These are phyloP conservation scores for Drosophila trapezifrons DNA, from an alignment of 1,140 invertebrate genomes.

Conservation along the genomic window DNA sequence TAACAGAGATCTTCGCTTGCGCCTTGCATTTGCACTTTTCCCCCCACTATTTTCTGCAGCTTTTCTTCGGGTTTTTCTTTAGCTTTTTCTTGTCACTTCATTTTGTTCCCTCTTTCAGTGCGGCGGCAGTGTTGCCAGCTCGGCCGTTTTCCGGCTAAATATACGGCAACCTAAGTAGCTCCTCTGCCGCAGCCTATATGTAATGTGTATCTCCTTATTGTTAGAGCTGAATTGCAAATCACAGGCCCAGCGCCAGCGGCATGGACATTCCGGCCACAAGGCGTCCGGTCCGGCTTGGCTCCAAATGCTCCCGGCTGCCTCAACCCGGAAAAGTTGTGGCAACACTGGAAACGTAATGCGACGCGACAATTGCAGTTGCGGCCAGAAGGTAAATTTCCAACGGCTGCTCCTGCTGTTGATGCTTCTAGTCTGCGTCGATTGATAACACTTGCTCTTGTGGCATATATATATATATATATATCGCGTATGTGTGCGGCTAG, in stretches of 20 bases:
- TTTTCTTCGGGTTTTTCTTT: slow-evolving; percentile 22
- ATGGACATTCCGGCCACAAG: slow-evolving; percentile 22
- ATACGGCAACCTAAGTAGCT: too few relatives aligned
- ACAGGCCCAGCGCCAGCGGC: slow-evolving; percentile 9
- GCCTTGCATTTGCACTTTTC: slow-evolving; percentile 29
- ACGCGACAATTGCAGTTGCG: slow-evolving; percentile 61
- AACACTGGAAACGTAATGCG: slow-evolving; percentile 68
- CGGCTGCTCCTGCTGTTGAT: neutral
- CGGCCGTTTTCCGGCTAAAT: slow-evolving; percentile 56
- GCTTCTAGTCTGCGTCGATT: slow-evolving; percentile 8
- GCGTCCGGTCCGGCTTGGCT: slow-evolving; percentile 21
- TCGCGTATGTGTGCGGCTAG: slow-evolving; percentile 5
- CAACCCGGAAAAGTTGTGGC: slow-evolving; percentile 47
- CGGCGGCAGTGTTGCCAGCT: slow-evolving; percentile 65
- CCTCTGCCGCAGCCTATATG: neutral
- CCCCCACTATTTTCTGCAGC: slow-evolving; percentile 7
- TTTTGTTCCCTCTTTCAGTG: slow-evolving; percentile 52
- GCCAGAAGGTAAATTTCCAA: slow-evolving; percentile 11
- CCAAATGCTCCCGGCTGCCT: slow-evolving; percentile 20
- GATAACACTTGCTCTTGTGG: neutral
- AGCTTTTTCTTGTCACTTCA: slow-evolving; percentile 59
- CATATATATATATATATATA: too few relatives aligned
- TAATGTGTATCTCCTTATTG: neutral
- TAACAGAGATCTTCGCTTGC: slow-evolving; percentile 25
- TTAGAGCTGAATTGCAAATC: neutral